A percentile compares a stretch with the other conserved stretches of the same genome.
These are phyloP conservation scores for Tonatia bakeri DNA, from an alignment of 2,113 vertebrate genomes.

Conservation along the genomic window DNA sequence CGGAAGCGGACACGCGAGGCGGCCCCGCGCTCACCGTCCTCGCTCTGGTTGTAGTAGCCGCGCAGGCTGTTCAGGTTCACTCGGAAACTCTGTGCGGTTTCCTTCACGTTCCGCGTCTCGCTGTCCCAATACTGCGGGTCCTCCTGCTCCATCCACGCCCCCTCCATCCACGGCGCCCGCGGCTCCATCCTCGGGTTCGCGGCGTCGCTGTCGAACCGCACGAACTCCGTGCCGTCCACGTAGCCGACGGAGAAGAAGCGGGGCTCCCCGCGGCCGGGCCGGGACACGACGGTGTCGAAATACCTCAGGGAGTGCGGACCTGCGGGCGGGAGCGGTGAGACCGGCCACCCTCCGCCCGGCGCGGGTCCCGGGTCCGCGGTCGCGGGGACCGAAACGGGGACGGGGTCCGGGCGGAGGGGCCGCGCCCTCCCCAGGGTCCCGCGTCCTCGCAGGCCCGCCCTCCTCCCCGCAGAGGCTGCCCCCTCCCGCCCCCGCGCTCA, in stretches of 20 bases:
- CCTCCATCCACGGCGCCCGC: background rate
- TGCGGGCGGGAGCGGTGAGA: background rate
- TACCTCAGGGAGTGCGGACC: constrained; percentile 28
- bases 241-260: background rate
- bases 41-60: no score
- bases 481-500: background rate
- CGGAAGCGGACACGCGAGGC: background rate
- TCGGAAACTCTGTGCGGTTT: background rate
- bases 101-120: background rate
- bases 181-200: background rate
- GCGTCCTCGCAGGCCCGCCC: background rate
- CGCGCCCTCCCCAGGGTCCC: background rate
- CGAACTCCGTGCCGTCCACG: constrained; percentile 53
- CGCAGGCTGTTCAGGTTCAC: background rate
- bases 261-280: background rate
- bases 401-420: rapidly evolving
- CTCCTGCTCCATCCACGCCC: background rate
- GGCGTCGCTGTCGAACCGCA: constrained; percentile 19
- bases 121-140: background rate
- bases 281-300: background rate
- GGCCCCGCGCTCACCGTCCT: background rate
- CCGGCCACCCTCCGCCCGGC: no score
- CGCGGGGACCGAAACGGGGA: background rate
- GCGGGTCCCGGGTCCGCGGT: no score
- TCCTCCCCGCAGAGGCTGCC: background rate